Conservation (phyloP, 1,140 invertebrate genomes). For the Cydia strobilella region DNA sequence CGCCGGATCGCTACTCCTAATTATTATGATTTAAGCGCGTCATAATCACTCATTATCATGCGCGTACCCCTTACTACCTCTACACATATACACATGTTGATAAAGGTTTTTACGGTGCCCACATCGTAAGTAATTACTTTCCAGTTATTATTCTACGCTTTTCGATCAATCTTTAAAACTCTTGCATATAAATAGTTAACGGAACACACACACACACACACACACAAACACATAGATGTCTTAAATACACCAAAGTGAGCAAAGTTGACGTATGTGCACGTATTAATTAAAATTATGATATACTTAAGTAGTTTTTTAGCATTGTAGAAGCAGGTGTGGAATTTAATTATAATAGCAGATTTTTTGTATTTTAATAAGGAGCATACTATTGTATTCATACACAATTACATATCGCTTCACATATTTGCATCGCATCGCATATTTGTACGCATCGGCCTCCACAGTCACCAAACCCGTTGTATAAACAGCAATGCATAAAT, state of each 20-base stretch:
- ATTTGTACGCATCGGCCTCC: too few relatives aligned
- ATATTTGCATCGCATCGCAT: too few relatives aligned
- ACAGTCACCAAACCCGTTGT: too few relatives aligned
- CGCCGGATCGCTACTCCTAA: slow-evolving; percentile 1
- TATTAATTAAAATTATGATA: background rate
- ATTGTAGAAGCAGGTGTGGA: background rate
- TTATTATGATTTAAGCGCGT: slow-evolving; percentile 20
- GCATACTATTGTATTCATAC: too few relatives aligned
- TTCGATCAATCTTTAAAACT: slow-evolving; percentile 19
- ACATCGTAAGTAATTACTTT: background rate
- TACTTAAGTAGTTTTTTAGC: background rate
- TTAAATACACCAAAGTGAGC: background rate
- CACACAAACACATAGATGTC: background rate
- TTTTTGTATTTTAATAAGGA: background rate
- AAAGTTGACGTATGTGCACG: background rate
- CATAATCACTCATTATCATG: slow-evolving; percentile 3
- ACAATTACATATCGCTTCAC: too few relatives aligned
- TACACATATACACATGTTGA: background rate
- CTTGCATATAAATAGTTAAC: background rate
- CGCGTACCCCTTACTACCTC: background rate
- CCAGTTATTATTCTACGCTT: background rate
- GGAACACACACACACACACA: background rate
- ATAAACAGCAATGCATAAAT: too few relatives aligned
- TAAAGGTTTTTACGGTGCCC: too few relatives aligned
- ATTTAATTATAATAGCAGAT: background rate